Percentiles rank a stretch among this genome's conserved stretches.
phyloP scores from a whole-genome alignment of 2,797 vertebrate genomes.

The Apodemus agrarius region DNA sequence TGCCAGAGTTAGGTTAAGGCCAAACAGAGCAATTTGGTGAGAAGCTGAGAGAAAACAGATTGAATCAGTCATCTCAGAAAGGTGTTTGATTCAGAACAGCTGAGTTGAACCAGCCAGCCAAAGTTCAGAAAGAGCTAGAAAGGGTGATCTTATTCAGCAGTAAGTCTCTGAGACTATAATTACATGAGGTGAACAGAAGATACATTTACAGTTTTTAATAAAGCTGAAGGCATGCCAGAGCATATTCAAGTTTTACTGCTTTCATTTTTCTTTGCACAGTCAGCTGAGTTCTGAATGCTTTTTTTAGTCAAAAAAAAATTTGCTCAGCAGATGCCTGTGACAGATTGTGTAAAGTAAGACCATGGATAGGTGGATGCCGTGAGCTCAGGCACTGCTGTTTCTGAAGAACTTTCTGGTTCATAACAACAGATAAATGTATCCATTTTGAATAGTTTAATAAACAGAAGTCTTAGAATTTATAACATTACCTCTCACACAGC shows the following conservation, averaged over 20 bases:
- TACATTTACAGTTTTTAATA: not conserved
- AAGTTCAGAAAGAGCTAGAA: not conserved
- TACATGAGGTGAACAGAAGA: not conserved
- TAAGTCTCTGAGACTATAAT: not conserved
- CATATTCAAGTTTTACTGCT: conserved; percentile 7
- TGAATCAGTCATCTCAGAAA: not conserved
- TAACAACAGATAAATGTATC: not conserved
- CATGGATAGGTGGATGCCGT: not conserved
- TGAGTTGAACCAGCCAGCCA: not conserved
- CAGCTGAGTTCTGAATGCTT: conserved; percentile 8
- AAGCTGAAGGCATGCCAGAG: not conserved
- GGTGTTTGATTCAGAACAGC: not conserved
- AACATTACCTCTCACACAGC: not conserved
- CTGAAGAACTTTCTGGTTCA: conserved; percentile 20
- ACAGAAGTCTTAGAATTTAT: not conserved
- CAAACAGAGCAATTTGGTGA: not conserved
- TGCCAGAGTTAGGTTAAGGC: not conserved
- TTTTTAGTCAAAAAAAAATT: conserved; percentile 18
- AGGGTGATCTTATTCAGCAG: not conserved
- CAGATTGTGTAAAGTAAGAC: conserved; percentile 64
- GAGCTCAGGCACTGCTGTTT: not conserved
- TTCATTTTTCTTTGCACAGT: not conserved
- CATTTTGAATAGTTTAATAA: not conserved
- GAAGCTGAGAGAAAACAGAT: not conserved
- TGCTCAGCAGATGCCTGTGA: conserved; percentile 52